A percentile compares a stretch with the other conserved stretches of the same genome.
Conservation (phyloP, 2,113 vertebrate genomes). For the Speoplatyrhinus poulsoni region DNA sequence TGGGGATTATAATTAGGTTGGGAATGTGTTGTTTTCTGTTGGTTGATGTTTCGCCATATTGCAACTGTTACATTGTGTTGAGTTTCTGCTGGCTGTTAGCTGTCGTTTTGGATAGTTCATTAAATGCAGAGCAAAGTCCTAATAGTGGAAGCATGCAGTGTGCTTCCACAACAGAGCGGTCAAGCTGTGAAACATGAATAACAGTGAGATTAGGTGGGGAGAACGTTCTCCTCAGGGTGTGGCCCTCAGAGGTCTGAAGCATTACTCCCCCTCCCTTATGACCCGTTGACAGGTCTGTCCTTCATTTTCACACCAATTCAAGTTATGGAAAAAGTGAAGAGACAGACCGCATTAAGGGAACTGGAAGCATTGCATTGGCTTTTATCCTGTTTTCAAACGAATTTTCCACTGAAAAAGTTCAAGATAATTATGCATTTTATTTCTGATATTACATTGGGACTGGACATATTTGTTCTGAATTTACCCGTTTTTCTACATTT, state of each 20-base stretch:
- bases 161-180: constrained; percentile 51
- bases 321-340: not conserved
- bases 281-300: not conserved
- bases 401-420: too few species aligned
- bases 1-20: too few species aligned
- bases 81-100: too few species aligned
- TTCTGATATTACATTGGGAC: too few species aligned
- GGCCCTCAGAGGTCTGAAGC: not conserved
- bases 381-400: too few species aligned
- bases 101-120: too few species aligned
- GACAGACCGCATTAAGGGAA: not conserved
- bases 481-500: too few species aligned
- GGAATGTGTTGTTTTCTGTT: too few species aligned
- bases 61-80: too few species aligned
- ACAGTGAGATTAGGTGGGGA: constrained; percentile 2
- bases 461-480: too few species aligned
- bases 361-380: not conserved
- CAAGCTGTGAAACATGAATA: constrained; percentile 26
- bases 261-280: not conserved
- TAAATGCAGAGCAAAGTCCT: constrained; percentile 4
- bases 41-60: too few species aligned
- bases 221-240: not conserved
- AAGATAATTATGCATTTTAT: too few species aligned
- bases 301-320: not conserved
- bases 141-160: constrained; percentile 54